Conservation (phyloP, 53 echinoderm and acorn worm genomes). For the Arbacia lixula region DNA sequence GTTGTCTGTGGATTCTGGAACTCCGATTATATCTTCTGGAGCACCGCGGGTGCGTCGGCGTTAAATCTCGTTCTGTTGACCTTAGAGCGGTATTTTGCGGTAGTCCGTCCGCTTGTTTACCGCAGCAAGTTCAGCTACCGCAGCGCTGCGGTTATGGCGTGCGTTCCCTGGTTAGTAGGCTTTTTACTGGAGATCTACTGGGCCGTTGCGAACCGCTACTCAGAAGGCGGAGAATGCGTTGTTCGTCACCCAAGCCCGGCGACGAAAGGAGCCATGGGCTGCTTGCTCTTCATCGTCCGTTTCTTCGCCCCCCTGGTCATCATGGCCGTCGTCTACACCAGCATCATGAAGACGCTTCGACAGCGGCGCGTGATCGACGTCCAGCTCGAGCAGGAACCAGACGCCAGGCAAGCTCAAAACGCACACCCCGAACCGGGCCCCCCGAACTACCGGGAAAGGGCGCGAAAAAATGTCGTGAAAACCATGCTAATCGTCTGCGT, state of each 20-base stretch:
- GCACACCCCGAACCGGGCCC: too few relatives aligned
- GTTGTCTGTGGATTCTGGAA: conserved; percentile 69
- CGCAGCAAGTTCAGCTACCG: conserved; percentile 19
- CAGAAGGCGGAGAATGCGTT: not conserved
- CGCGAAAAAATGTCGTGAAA: conserved; percentile 33
- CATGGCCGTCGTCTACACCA: conserved; percentile 15
- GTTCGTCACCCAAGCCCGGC: not conserved
- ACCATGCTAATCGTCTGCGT: conserved; percentile 36
- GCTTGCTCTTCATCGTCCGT: not conserved
- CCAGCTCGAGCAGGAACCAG: too few relatives aligned
- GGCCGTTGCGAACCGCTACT: conserved; percentile 41
- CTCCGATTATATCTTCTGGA: conserved; percentile 72
- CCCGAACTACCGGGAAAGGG: conserved; percentile 10
- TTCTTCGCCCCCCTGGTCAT: conserved; percentile 9
- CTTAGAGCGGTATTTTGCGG: conserved; percentile 69
- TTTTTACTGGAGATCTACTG: conserved; percentile 24
- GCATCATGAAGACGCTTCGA: conserved; percentile 37
- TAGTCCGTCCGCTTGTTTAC: conserved; percentile 58
- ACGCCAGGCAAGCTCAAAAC: too few relatives aligned
- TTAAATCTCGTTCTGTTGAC: conserved; percentile 67
- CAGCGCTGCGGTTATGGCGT: not conserved
- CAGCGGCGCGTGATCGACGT: not conserved
- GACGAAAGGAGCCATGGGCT: not conserved
- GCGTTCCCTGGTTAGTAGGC: conserved; percentile 21
- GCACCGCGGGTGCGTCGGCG: conserved; percentile 48